Percentiles rank a stretch among this genome's conserved stretches.
Evolutionary conservation across 2,888 invertebrate genomes (phyloP).

Genomic region (Antitype chi): DNA sequence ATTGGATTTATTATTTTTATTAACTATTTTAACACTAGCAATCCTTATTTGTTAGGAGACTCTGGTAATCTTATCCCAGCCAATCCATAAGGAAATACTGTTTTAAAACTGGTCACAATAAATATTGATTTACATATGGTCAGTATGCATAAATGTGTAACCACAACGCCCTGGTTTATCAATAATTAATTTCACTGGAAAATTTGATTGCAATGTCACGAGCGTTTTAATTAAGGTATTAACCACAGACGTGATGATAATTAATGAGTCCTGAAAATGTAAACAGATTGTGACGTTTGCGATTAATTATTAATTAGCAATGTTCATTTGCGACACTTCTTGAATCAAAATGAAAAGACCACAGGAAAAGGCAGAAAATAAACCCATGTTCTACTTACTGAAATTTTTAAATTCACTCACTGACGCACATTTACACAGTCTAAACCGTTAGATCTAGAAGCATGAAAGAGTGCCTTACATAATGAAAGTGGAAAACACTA

Average conservation of each 20-base stretch:
- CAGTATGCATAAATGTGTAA: not conserved
- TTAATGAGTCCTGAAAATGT: slow-evolving; percentile 30
- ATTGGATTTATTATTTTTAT: slow-evolving; percentile 91
- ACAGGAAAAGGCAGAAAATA: too few species aligned
- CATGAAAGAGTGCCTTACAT: not conserved
- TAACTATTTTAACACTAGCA: slow-evolving; percentile 89
- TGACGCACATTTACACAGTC: not conserved
- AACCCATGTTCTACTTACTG: too few species aligned
- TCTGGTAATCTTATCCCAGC: slow-evolving; percentile 94
- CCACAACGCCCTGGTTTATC: not conserved
- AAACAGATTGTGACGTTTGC: slow-evolving; percentile 7
- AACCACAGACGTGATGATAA: slow-evolving; percentile 33
- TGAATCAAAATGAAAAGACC: not conserved
- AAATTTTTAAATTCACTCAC: not conserved
- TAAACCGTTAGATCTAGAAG: not conserved
- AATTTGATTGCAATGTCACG: slow-evolving; percentile 11
- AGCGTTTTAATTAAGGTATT: slow-evolving; percentile 40
- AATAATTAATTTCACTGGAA: slow-evolving; percentile 29
- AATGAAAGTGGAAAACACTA: not conserved
- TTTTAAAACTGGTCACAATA: not conserved
- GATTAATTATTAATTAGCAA: not conserved
- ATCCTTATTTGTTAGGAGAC: slow-evolving; percentile 92
- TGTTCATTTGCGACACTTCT: not conserved
- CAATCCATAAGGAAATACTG: slow-evolving; percentile 87
- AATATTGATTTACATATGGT: not conserved